Conservation (phyloP, 2,888 invertebrate species). For the Drosophila phalerata region DNA sequence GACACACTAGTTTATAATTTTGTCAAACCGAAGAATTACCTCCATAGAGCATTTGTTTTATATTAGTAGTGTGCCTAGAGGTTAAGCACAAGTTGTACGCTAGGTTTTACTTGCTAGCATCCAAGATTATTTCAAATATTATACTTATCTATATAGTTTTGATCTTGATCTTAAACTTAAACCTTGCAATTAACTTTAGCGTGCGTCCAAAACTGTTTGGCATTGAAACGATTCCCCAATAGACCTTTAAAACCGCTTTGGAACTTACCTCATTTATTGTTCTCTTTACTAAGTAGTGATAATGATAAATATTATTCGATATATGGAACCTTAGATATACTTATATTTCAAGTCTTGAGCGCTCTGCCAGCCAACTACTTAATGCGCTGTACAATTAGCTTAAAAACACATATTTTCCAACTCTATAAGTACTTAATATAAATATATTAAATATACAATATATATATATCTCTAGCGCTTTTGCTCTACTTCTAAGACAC, state of each 20-base stretch:
- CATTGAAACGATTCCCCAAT: slow-evolving; percentile 34
- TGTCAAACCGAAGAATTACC: slow-evolving; percentile 43
- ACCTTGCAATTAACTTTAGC: slow-evolving; percentile 43
- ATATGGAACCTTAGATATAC: slow-evolving; percentile 43
- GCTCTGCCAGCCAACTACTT: slow-evolving; percentile 76
- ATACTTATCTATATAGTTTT: slow-evolving; percentile 28
- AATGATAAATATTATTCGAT: slow-evolving; percentile 40
- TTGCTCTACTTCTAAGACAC: slow-evolving; percentile 71
- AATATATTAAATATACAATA: slow-evolving; percentile 40
- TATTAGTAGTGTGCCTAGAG: slow-evolving; percentile 66
- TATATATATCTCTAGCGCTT: slow-evolving; percentile 67
- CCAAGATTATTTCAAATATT: slow-evolving; percentile 45
- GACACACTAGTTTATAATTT: slow-evolving; percentile 64
- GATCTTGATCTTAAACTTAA: slow-evolving; percentile 32
- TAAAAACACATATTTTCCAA: slow-evolving; percentile 45
- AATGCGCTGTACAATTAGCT: slow-evolving; percentile 80
- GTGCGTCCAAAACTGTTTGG: slow-evolving; percentile 45
- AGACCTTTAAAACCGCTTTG: slow-evolving; percentile 53
- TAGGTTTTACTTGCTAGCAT: slow-evolving; percentile 56
- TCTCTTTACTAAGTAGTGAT: slow-evolving; percentile 60
- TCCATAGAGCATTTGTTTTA: slow-evolving; percentile 63
- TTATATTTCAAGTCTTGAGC: slow-evolving; percentile 74
- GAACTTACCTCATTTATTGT: slow-evolving; percentile 46
- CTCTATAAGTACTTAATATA: slow-evolving; percentile 44
- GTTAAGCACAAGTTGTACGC: slow-evolving; percentile 61